These are phyloP conservation scores for Vanessa cardui DNA, from an alignment of 2,888 invertebrate species.

Conservation along the genomic window DNA sequence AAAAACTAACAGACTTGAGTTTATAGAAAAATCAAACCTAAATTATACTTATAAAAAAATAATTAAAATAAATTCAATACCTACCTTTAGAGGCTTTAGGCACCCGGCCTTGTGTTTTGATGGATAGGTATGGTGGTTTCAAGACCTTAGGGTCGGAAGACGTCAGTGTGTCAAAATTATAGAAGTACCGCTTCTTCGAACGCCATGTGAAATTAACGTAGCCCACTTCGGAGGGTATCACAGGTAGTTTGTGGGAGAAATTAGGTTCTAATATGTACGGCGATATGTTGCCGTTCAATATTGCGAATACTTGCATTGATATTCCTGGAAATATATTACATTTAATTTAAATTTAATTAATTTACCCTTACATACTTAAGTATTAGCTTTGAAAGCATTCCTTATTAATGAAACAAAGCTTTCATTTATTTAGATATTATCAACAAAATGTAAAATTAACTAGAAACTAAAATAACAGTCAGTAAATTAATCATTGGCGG, in stretches of 20 bases:
- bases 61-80: background rate
- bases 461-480: too few species aligned
- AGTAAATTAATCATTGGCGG: too few species aligned
- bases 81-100: constrained; percentile 93
- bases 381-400: too few species aligned
- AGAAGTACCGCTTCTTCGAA: constrained; percentile 92
- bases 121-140: constrained; percentile 93
- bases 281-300: constrained; percentile 92
- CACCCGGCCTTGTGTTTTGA: constrained; percentile 92
- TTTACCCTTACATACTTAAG: too few species aligned
- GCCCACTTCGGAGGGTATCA: constrained; percentile 95
- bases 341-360: too few species aligned
- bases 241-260: constrained; percentile 93
- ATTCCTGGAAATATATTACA: constrained; percentile 82
- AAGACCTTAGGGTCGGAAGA: constrained; percentile 92
- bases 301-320: constrained; percentile 94
- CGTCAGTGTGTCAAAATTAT: constrained; percentile 93
- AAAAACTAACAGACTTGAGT: too few species aligned
- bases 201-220: constrained; percentile 96
- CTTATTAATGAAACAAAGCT: too few species aligned
- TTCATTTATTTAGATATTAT: too few species aligned
- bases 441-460: too few species aligned
- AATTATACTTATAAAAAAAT: background rate
- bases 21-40: too few species aligned
- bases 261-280: constrained; percentile 94